Conservation (phyloP, 2,888 invertebrate species). For the Dryadula phaetusa region DNA sequence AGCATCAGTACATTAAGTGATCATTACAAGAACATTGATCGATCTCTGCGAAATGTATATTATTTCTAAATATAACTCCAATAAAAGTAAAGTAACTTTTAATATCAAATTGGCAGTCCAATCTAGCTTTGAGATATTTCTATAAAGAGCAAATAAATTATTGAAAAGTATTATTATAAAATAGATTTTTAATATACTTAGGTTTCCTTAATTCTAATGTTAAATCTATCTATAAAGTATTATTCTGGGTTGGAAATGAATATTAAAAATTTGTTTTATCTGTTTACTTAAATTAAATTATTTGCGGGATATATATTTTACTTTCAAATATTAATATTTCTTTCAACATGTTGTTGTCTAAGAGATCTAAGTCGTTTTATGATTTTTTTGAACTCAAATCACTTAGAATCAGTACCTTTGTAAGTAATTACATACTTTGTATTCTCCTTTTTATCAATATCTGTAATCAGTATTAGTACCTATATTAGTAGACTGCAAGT, state of each 20-base stretch:
- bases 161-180: background rate
- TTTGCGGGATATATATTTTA: background rate
- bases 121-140: background rate
- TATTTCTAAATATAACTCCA: background rate
- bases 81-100: background rate
- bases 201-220: constrained; percentile 1
- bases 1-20: too few relatives aligned
- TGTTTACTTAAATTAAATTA: too few relatives aligned
- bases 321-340: background rate
- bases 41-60: background rate
- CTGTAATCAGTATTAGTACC: too few relatives aligned
- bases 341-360: too few relatives aligned
- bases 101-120: background rate
- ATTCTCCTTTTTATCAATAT: too few relatives aligned
- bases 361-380: too few relatives aligned
- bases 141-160: background rate
- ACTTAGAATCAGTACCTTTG: too few relatives aligned
- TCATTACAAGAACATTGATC: too few relatives aligned
- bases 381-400: too few relatives aligned
- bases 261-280: too few relatives aligned
- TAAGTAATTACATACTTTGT: too few relatives aligned
- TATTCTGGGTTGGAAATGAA: background rate
- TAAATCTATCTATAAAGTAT: background rate
- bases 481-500: too few relatives aligned
- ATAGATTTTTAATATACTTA: background rate